Evolutionary conservation across 2,888 invertebrate genomes (phyloP), one percentile per base, ranked within the genome.

Genomic region (Halictus ligatus): DNA sequence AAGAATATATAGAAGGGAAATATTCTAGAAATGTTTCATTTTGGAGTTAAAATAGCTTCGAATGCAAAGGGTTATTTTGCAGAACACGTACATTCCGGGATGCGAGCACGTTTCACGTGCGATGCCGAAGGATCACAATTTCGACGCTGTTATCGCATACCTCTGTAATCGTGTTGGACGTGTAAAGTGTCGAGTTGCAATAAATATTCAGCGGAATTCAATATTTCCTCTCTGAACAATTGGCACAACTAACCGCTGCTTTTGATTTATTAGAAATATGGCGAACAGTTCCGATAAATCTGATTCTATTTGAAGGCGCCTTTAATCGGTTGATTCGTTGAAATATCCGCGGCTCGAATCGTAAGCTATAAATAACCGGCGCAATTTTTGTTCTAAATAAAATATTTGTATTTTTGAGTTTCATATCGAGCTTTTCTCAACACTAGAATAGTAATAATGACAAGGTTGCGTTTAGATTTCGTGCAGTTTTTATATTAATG

Each of bases 91-190:
- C 15, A 40, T 12, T 50, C 46, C 58, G 40, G 35, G 18, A 21
- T 2, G 54, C 25, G 25, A 80, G 29, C 69, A 40, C 50, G 54
- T 54, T 74, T 40, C 46, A 4, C 13, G 3, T n/a, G 13, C 40
- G 79, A 25, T 46, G 29, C n/a, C 60, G 60, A 72, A 72, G 29
- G 21, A 60, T 73, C 21, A 40, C 43, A 43, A 35, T 64, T 78
- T 21, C 25, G 13, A 12, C n/a, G 58, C 10, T 25, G 40, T 64
- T 25, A 54, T 50, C 21, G 29, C 15, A 50, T 7, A 64, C 25
- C 60, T 25, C 13, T 15, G 25, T 2, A 64, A 29, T 64, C 25
- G 25, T 64, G 25, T 64, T 64, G 25, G 29, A 29, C 25, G 25
- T 29, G n/a, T 29, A 64, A 29, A 29, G 25, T 29, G 25, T 64